phyloP scores from a whole-genome alignment of 2,888 invertebrate species.

The Ichneumoninae sp. region DNA sequence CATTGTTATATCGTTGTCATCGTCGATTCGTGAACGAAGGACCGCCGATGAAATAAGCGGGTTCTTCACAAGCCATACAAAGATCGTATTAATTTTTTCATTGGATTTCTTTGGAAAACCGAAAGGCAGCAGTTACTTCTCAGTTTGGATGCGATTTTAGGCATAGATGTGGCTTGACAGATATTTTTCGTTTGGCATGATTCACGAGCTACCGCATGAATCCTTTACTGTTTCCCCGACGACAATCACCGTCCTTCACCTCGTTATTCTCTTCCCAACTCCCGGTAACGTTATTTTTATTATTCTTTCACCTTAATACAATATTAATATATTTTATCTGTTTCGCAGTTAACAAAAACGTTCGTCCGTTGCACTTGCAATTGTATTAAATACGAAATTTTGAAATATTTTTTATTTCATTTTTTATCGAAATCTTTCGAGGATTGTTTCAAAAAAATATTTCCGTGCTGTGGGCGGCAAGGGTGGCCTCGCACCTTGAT shows the following conservation, averaged over 20 bases:
- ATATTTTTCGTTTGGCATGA: conserved; percentile 74
- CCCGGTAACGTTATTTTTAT: conserved; percentile 40
- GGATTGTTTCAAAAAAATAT: no score
- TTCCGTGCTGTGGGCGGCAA: no score
- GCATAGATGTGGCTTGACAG: conserved; percentile 57
- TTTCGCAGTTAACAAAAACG: conserved; percentile 42
- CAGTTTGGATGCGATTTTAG: conserved; percentile 74
- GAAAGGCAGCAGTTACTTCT: conserved; percentile 79
- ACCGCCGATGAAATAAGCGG: background rate
- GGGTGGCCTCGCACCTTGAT: background rate
- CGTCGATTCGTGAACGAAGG: background rate
- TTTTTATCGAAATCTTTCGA: no score
- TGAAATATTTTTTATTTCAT: no score
- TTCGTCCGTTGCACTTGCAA: conserved; percentile 49
- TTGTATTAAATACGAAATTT: background rate
- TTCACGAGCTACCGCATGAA: conserved; percentile 70
- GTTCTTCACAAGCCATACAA: conserved; percentile 31
- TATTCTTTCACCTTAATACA: conserved; percentile 33
- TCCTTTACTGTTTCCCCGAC: conserved; percentile 58
- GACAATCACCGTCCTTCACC: conserved; percentile 9
- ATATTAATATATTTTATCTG: conserved; percentile 47
- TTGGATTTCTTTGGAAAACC: conserved; percentile 9
- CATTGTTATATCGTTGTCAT: conserved; percentile 31
- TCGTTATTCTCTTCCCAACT: conserved; percentile 7
- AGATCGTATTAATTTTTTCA: conserved; percentile 23